Evolutionary conservation across 2,797 vertebrate species (phyloP), one percentile per base, ranked within the genome.

Genomic region (Buceros bicornis): DNA sequence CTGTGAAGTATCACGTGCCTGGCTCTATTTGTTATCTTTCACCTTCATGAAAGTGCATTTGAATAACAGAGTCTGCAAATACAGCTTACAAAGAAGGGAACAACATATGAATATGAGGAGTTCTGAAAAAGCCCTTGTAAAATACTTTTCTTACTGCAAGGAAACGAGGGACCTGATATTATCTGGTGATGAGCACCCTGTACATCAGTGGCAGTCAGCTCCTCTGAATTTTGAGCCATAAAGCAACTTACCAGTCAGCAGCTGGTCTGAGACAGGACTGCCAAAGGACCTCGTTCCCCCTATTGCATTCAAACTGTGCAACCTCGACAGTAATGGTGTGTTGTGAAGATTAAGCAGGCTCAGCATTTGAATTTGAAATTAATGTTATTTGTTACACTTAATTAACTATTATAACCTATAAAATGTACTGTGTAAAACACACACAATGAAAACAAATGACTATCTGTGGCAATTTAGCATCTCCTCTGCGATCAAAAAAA

Each of bases 21-120:
- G 61, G 42, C 67, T 94, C 74, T 69, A 2, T 93, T 93, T 88
- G 87, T 94, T 93, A 90, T 95, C 91, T 93, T 90, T 90, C 61
- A 80, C 93, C 4, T 33, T 87, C 60, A 33, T 89, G 53, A 66
- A 89, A 89, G 19, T 87, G 65, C 70, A 42, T 85, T 79, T 82
- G 83, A 93, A 87, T 93, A 94, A 61, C 24, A 92, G 70, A 91
- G 64, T 53, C 80, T 81, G 82, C 51, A 86, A 93, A 90, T 82
- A 48, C 26, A 56, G 57, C 33, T 82, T 54, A 33, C 81, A 71
- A 81, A 24, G 61, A 91, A 29, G 45, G 74, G 86, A 84, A 82
- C 61, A 92, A 57, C 82, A 48, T 67, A 53, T 31, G 89, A 91
- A 87, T 91, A 76, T 37, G 86, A 94, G 25, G 29, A 61, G 13